Conservation (phyloP, 2,113 vertebrate genomes). For the Oxyura jamaicensis region DNA sequence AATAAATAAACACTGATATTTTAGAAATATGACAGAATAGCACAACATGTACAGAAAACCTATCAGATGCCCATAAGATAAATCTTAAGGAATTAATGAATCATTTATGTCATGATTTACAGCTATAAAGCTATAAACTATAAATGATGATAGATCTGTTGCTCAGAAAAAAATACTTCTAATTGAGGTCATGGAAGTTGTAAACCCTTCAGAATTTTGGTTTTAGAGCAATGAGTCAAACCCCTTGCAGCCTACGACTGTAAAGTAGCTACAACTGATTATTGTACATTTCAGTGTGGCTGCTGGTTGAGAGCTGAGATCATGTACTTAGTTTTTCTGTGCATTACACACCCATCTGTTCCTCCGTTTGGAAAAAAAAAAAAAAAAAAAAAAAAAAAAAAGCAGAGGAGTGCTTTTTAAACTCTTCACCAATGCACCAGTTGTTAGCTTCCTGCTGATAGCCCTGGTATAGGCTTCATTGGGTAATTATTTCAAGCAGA, state of each 20-base stretch:
- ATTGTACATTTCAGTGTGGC: conserved; percentile 1
- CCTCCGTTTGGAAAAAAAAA: conserved; percentile 61
- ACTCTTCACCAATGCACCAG: conserved; percentile 44
- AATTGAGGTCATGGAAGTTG: neutral
- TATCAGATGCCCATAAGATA: neutral
- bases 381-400: neutral
- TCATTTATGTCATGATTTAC: neutral
- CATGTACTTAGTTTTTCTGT: conserved; percentile 49
- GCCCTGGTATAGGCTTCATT: conserved; percentile 43
- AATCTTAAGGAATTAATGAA: neutral
- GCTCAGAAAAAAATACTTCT: neutral
- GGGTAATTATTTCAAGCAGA: conserved; percentile 70
- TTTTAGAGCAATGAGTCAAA: neutral
- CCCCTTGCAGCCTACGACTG: neutral
- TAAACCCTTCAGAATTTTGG: neutral
- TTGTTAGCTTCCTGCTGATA: conserved; percentile 70
- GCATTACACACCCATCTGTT: conserved; percentile 70
- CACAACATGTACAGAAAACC: neutral
- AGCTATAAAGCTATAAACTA: neutral
- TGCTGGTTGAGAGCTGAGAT: conserved; percentile 39
- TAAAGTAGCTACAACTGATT: neutral
- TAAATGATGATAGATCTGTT: neutral
- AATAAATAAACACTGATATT: neutral
- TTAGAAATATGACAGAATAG: neutral
- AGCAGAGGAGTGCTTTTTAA: conserved; percentile 5